These are phyloP conservation scores for Brachynemurus nebulosus DNA, from an alignment of 2,888 invertebrate genomes.

Conservation along the genomic window DNA sequence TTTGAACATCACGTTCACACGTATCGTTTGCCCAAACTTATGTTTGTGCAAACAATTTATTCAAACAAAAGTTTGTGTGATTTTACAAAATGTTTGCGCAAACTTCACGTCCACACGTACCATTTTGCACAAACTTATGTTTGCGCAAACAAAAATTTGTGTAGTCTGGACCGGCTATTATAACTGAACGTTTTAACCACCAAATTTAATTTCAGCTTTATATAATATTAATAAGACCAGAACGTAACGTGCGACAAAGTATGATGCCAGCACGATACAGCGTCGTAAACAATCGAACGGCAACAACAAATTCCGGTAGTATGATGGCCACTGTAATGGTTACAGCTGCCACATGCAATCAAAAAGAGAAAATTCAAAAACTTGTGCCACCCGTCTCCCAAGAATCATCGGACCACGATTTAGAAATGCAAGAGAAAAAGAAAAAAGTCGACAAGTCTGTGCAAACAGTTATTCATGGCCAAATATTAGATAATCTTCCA, in stretches of 20 bases:
- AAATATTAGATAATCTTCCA: constrained; percentile 15
- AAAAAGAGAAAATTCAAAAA: constrained; percentile 48
- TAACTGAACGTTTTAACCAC: constrained; percentile 8
- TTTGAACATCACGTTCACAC: too few relatives aligned
- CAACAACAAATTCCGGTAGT: constrained; percentile 42
- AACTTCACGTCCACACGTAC: too few relatives aligned
- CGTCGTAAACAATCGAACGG: constrained; percentile 45
- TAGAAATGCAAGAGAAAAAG: constrained; percentile 14
- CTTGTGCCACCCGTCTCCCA: constrained; percentile 35
- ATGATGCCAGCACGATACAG: constrained; percentile 63
- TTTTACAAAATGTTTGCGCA: too few relatives aligned
- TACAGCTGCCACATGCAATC: constrained; percentile 51
- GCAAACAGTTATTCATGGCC: constrained; percentile 27
- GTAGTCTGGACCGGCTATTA: too few relatives aligned
- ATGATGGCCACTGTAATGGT: constrained; percentile 56
- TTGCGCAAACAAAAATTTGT: too few relatives aligned
- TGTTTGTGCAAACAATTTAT: too few relatives aligned
- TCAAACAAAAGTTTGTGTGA: too few relatives aligned
- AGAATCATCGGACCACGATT: constrained; percentile 6
- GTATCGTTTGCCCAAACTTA: too few relatives aligned
- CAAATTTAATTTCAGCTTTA: constrained; percentile 63
- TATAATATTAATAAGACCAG: constrained; percentile 79
- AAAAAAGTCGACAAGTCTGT: constrained; percentile 28
- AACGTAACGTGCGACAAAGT: constrained; percentile 77
- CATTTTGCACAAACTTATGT: too few relatives aligned